Conservation (phyloP, 2,113 vertebrate genomes). For the Marmota monax region DNA sequence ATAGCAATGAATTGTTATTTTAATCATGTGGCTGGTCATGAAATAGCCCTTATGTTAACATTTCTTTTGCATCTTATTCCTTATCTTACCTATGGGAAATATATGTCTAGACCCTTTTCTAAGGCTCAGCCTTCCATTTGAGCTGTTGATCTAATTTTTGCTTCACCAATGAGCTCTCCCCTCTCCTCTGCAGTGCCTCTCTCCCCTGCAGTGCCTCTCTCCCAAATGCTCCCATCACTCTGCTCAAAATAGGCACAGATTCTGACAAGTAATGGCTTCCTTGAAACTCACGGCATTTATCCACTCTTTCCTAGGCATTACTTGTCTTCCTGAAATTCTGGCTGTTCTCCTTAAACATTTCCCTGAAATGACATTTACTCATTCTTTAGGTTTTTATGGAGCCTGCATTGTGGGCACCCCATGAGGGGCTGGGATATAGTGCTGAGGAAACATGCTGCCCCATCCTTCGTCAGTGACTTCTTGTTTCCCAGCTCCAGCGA, state of each 20-base stretch:
- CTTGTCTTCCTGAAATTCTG: not conserved
- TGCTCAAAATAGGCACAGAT: not conserved
- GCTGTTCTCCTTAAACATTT: not conserved
- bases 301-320: not conserved
- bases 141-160: not conserved
- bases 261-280: not conserved
- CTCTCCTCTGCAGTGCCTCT: not conserved
- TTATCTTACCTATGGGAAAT: not conserved
- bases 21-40: not conserved
- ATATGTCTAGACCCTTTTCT: not conserved
- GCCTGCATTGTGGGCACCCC: not conserved
- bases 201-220: not conserved
- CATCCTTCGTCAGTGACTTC: not conserved
- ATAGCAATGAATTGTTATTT: not conserved
- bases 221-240: not conserved
- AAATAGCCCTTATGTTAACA: not conserved
- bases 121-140: not conserved
- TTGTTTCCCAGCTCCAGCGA: too few species aligned
- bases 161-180: accelerated
- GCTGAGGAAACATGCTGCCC: not conserved
- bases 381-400: not conserved
- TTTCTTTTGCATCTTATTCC: not conserved
- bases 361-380: not conserved
- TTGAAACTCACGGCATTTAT: not conserved
- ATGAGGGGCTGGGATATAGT: not conserved